Base-by-base conservation (phyloP, 2,888 invertebrate species). In the Acanthosoma haemorrhoidale region DNA sequence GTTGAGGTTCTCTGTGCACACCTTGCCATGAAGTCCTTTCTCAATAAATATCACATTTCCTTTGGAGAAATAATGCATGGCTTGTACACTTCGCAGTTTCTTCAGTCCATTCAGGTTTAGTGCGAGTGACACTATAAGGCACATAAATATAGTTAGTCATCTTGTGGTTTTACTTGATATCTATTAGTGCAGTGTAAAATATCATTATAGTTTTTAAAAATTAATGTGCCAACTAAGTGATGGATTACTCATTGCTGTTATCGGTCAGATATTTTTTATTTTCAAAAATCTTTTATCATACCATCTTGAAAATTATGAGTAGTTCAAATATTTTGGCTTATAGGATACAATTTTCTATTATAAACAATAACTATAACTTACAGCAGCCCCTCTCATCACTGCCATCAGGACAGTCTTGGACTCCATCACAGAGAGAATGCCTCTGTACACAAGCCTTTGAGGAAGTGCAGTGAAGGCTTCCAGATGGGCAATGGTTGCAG, bases 21-120 rank as follows among this genome's bases (percentile, higher is more conserved):
- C 81, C 81, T 92, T 92, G 64, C 92, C 92, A 63, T 86, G 83
- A 64, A 85, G 84, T 5, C 92, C 92, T 77, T 90, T 89, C 80
- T 93, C 93, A 75, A 91, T 89, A 83, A 92, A 92, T 73, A 91
- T 85, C 3, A 92, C 90, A 80, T 87, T 92, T n/a, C 94, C 94
- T 74, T 88, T 88, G 69, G 87, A 84, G 76, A 84, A 85, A 76
- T 92, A 90, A 70, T 86, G 83, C 0, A 86, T 83, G 58, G 88
- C 85, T 77, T 90, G 87, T 1, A 91, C 89, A 71, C 85, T 81
- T 57, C 84, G 86, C 73, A 87, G 85, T 67, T 86, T 84, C 72
- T 83, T 83, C 78, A 88, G 82, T 66, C 85, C 84, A 6, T 86
- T 82, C 41, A 91, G 83, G 71, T 88, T 86, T 5, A 90, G 88